A percentile compares a stretch with the other conserved stretches of the same genome.
Conservation (phyloP, 2,888 invertebrate species). For the Mellilla xanthometata region DNA sequence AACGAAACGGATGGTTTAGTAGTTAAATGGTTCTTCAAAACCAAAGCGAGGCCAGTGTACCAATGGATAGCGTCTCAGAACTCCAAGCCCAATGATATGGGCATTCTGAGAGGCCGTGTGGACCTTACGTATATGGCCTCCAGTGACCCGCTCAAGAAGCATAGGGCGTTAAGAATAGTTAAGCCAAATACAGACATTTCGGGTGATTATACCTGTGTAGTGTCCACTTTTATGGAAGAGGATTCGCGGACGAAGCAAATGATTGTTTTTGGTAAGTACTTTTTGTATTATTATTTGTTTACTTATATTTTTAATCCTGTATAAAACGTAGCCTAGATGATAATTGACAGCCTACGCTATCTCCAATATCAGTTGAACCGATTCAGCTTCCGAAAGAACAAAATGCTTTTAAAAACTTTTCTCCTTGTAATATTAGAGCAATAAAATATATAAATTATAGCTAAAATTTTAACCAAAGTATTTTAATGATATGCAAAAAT, state of each 20-base stretch:
- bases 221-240: conserved; percentile 87
- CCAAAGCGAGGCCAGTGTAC: conserved; percentile 86
- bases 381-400: too few species aligned
- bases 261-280: conserved; percentile 86
- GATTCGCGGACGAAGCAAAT: conserved; percentile 85
- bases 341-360: too few species aligned
- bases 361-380: too few species aligned
- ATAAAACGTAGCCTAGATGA: too few species aligned
- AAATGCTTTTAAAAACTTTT: too few species aligned
- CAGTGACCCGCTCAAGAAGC: conserved; percentile 85
- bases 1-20: conserved; percentile 86
- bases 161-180: conserved; percentile 87
- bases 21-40: conserved; percentile 90
- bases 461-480: too few species aligned
- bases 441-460: too few species aligned
- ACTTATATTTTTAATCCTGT: too few species aligned
- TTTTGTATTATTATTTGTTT: not conserved
- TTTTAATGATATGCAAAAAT: too few species aligned
- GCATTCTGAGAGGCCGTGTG: conserved; percentile 77
- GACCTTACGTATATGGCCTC: conserved; percentile 86
- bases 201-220: conserved; percentile 88
- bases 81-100: conserved; percentile 84
- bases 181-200: conserved; percentile 88
- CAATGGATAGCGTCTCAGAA: conserved; percentile 88
- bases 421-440: too few species aligned